phyloP scores from a whole-genome alignment of 2,113 vertebrate species.

The Sclerurus mexicanus region DNA sequence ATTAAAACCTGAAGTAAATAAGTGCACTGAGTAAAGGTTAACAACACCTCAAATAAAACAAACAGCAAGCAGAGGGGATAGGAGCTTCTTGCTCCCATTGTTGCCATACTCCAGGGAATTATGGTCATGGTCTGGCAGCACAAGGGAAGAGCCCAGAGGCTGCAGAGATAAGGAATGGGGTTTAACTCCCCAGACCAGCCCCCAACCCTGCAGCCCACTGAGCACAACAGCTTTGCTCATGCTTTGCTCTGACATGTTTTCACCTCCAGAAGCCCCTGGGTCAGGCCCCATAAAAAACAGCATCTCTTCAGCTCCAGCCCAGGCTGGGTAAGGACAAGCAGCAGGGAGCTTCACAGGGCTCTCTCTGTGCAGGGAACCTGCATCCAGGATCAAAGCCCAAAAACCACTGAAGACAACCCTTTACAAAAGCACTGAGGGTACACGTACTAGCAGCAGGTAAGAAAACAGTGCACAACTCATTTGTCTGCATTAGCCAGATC shows the following conservation, averaged over 20 bases:
- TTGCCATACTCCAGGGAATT: background rate
- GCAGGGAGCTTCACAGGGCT: background rate
- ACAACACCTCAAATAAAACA: constrained; percentile 62
- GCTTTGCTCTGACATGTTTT: background rate
- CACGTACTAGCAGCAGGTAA: background rate
- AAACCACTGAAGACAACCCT: background rate
- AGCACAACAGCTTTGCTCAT: fast-evolving
- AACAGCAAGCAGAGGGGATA: constrained; percentile 1
- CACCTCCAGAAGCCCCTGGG: background rate
- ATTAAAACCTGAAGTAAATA: constrained; percentile 59
- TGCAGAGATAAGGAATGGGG: background rate
- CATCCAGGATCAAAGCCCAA: background rate
- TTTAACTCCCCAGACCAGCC: background rate
- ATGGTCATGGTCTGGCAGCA: background rate
- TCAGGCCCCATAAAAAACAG: background rate
- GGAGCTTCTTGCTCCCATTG: background rate
- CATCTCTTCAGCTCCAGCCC: background rate
- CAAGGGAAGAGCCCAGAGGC: background rate
- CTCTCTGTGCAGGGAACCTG: background rate
- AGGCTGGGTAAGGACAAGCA: background rate
- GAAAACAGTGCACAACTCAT: background rate
- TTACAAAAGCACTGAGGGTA: too few relatives aligned
- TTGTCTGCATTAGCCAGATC: background rate
- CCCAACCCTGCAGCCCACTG: fast-evolving
- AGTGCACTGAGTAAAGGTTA: constrained; percentile 64